Base-by-base conservation (phyloP, 1,140 invertebrate genomes). In the Choristoneura fumiferana region DNA sequence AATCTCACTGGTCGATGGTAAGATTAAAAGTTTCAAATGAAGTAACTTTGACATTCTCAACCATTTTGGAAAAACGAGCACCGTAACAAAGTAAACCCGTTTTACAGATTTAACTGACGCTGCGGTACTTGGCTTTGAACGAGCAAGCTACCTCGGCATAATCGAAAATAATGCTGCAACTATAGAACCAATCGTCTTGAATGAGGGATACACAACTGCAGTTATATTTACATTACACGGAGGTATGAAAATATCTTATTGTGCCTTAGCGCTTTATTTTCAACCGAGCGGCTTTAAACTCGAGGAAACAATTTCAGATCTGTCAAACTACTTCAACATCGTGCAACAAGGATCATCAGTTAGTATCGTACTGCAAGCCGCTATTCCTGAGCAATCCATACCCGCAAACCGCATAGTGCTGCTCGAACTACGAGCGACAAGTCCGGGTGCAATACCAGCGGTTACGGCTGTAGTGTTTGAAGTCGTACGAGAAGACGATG, bases 151-250 rank as follows among this genome's bases (percentile, higher is more conserved):
- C 53, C 22, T 60, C 0, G 73, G 73, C 0, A 60, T 66, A 8
- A 62, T 76, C 8, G 52, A 57, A 15, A 56, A 65, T 14, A 55
- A 63, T 22, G 10, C 15, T 10, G 8, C 61, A 4, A 57, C 17
- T 5, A 34, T 76, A n/a, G 45, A 58, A 12, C 49, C 60, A 8
- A 76, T 76, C 8, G 22, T 43, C 12, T 45, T 73, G 2, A 60
- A 4, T 1, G 59, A 69, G 59, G 73, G 67, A n/a, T 73, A 53
- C 49, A 55, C 55, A 5, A 12, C 38, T 12, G 33, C 60, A 10
- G 64, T 76, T 0, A 39, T 54, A 3, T 73, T 76, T 38, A 40
- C 62, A 1, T 35, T 71, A 34, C 40, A 29, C 10, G 71, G 71
- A 63, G 71, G 71, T 73, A 58, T 18, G 40, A 43, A 12, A 5